A percentile compares a stretch with the other conserved stretches of the same genome.
These are phyloP conservation scores for Elephantulus edwardii DNA, from an alignment of 2,113 vertebrate species.

Conservation along the genomic window DNA sequence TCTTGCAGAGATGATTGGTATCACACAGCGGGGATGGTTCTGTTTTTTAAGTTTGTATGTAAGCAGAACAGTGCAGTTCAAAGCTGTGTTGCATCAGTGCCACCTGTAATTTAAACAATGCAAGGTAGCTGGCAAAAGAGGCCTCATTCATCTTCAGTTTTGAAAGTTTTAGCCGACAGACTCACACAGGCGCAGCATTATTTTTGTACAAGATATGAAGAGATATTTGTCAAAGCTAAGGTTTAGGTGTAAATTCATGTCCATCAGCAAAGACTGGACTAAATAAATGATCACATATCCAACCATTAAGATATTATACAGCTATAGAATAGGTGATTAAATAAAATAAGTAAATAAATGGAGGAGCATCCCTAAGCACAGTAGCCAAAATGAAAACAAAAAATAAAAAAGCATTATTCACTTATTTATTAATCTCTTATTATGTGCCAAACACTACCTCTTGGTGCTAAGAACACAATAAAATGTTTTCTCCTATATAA, in stretches of 20 bases:
- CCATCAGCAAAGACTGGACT: not conserved
- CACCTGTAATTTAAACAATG: not conserved
- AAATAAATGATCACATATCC: constrained; percentile 13
- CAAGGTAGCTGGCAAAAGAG: constrained; percentile 4
- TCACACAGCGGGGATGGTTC: no score
- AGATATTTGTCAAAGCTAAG: constrained; percentile 1
- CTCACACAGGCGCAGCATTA: not conserved
- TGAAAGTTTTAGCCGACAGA: not conserved
- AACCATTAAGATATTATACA: not conserved
- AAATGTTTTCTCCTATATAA: not conserved
- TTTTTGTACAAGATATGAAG: not conserved
- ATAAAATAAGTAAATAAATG: not conserved
- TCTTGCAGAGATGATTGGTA: no score
- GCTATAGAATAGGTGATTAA: no score
- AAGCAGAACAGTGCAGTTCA: no score
- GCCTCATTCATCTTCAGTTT: not conserved
- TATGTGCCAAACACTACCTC: not conserved
- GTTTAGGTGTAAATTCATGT: constrained; percentile 25
- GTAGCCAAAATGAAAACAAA: not conserved
- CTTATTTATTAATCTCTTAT: not conserved
- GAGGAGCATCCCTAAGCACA: not conserved
- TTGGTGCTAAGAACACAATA: no score
- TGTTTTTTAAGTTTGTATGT: no score
- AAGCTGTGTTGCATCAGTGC: no score
- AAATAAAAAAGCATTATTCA: not conserved